Conservation (phyloP, 64 coral and sea anemone species). For the Platygyra sinensis region DNA sequence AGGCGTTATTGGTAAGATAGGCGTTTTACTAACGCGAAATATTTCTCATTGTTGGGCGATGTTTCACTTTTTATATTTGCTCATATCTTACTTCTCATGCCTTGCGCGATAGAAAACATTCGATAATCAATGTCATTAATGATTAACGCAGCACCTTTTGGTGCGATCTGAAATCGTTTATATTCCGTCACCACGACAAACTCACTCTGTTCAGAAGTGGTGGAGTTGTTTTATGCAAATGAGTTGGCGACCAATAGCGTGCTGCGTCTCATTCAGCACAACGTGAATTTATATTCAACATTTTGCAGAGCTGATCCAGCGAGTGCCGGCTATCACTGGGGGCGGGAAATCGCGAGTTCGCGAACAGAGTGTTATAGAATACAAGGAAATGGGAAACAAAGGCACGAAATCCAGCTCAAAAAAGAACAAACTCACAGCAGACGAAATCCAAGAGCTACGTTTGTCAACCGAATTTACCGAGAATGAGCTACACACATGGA, state of each 20-base stretch:
- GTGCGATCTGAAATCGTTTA: constrained; percentile 1
- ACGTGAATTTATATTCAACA: constrained; percentile 44
- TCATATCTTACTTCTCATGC: background rate
- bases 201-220: background rate
- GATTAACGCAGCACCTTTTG: constrained; percentile 2
- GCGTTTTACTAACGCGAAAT: background rate
- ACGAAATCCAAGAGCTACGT: constrained; percentile 82
- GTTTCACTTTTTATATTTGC: background rate
- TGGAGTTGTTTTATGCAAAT: constrained; percentile 42
- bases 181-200: constrained; percentile 12
- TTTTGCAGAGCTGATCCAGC: background rate
- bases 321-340: background rate
- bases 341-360: constrained; percentile 11
- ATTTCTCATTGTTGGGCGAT: background rate
- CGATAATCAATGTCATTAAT: constrained; percentile 18
- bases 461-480: constrained; percentile 85
- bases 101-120: constrained; percentile 16
- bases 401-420: background rate
- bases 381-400: constrained; percentile 43
- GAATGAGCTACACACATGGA: constrained; percentile 80
- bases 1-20: background rate
- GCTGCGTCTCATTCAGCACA: background rate
- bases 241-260: constrained; percentile 37
- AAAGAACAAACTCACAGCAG: constrained; percentile 63
- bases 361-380: background rate